A percentile compares a stretch with the other conserved stretches of the same genome.
phyloP scores from a whole-genome alignment of 2,888 invertebrate genomes.

The Fragum fragum region DNA sequence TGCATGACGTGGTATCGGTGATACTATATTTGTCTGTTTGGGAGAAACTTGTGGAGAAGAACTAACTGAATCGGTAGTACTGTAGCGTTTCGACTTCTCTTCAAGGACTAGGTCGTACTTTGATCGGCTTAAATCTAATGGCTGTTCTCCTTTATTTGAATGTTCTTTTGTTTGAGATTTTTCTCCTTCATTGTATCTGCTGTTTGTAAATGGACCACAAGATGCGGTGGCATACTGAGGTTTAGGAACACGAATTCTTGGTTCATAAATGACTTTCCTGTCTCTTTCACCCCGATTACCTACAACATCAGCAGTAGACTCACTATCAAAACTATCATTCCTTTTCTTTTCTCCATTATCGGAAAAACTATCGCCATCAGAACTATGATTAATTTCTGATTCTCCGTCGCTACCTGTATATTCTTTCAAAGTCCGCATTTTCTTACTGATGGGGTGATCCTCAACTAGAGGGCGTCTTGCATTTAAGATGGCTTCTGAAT shows the following conservation, averaged over 20 bases:
- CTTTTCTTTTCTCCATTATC: conserved; percentile 53
- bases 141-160: conserved; percentile 89
- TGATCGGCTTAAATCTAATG: conserved; percentile 91
- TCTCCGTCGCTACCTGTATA: conserved; percentile 63
- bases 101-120: conserved; percentile 88
- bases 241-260: conserved; percentile 6
- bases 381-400: conserved; percentile 62
- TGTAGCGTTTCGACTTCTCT: conserved; percentile 34
- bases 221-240: conserved; percentile 57
- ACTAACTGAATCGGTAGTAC: conserved; percentile 7
- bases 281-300: background rate
- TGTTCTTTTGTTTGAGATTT: conserved; percentile 70
- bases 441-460: conserved; percentile 51
- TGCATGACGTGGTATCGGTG: conserved; percentile 40
- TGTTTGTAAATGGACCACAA: conserved; percentile 22
- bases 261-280: background rate
- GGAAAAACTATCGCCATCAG: conserved; percentile 62
- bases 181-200: background rate
- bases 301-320: conserved; percentile 28
- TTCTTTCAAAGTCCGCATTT: conserved; percentile 51
- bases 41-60: conserved; percentile 44
- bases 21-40: conserved; percentile 49
- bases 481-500: conserved; percentile 1
- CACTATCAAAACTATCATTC: conserved; percentile 57
- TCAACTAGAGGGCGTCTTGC: conserved; percentile 35